Percentiles rank a stretch among this genome's conserved stretches.
Evolutionary conservation across 30 jellyfish, hydroid and myxozoan species (phyloP).

Genomic region (Aurelia coerulea): DNA sequence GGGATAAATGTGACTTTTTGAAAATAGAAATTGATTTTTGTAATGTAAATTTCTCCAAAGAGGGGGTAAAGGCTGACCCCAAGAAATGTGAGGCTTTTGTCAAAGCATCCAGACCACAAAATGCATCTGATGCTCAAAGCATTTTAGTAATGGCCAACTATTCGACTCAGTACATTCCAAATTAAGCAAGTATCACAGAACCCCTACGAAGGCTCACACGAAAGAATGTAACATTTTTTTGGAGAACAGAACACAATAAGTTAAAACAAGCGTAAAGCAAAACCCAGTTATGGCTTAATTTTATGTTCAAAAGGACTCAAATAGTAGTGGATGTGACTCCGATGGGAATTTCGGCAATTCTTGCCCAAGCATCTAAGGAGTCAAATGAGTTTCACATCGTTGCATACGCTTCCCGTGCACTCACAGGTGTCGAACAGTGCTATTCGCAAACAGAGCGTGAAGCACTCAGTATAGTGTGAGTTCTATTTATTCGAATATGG

Average conservation of each 20-base stretch:
- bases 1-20: no score
- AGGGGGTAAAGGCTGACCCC: constrained; percentile 4
- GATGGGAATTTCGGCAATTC: constrained; percentile 29
- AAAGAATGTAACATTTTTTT: background rate
- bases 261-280: constrained; percentile 1
- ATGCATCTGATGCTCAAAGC: constrained; percentile 27
- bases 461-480: constrained; percentile 23
- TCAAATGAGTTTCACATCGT: background rate
- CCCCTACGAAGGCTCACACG: background rate
- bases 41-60: constrained; percentile 5
- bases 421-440: constrained; percentile 38
- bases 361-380: constrained; percentile 7
- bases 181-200: constrained; percentile 10
- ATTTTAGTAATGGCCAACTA: constrained; percentile 31
- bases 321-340: background rate
- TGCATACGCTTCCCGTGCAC: constrained; percentile 20
- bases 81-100: background rate
- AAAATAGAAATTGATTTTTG: background rate
- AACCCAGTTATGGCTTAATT: constrained; percentile 9
- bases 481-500: constrained; percentile 18
- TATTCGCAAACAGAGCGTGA: constrained; percentile 59
- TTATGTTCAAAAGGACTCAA: constrained; percentile 13
- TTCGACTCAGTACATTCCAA: constrained; percentile 12
- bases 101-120: constrained; percentile 12
- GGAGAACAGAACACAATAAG: constrained; percentile 10